These are phyloP conservation scores for Nothobranchius furzeri DNA, from an alignment of 2,113 vertebrate genomes.

Conservation along the genomic window DNA sequence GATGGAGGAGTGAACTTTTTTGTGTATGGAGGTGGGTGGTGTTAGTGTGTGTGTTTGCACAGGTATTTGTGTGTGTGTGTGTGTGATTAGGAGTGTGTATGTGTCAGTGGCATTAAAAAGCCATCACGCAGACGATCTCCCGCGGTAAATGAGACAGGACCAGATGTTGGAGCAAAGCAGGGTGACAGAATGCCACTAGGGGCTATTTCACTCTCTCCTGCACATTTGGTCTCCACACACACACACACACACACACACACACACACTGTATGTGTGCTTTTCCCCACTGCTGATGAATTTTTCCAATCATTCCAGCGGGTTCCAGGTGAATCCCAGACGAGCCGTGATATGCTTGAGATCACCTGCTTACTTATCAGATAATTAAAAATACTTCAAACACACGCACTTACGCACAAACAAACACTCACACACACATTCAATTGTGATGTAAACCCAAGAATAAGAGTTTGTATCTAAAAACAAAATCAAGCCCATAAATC, in stretches of 20 bases:
- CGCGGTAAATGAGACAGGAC: conserved; percentile 77
- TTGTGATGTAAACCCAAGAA: background rate
- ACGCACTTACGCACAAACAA: conserved; percentile 2
- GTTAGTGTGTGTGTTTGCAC: background rate
- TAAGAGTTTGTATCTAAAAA: background rate
- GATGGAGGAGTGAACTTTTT: conserved; percentile 30
- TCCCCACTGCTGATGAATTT: conserved; percentile 46
- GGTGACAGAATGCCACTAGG: conserved; percentile 68
- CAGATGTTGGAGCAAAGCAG: conserved; percentile 79
- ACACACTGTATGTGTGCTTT: conserved; percentile 29
- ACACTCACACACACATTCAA: background rate
- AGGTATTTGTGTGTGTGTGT: background rate
- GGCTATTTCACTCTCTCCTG: conserved; percentile 42
- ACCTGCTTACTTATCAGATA: conserved; percentile 42
- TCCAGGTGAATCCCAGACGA: conserved; percentile 52
- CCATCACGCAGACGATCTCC: conserved; percentile 73
- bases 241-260: conserved; percentile 3
- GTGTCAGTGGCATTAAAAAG: conserved; percentile 77
- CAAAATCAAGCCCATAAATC: background rate
- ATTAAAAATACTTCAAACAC: conserved; percentile 38
- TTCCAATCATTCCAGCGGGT: conserved; percentile 51
- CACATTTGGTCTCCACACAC: background rate
- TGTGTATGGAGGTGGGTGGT: background rate
- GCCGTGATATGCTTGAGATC: conserved; percentile 42
- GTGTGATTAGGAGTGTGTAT: conserved; percentile 30